Percentiles rank a stretch among this genome's conserved stretches.
Evolutionary conservation across 1,140 invertebrate genomes (phyloP).

Genomic region (Nymphalis io): DNA sequence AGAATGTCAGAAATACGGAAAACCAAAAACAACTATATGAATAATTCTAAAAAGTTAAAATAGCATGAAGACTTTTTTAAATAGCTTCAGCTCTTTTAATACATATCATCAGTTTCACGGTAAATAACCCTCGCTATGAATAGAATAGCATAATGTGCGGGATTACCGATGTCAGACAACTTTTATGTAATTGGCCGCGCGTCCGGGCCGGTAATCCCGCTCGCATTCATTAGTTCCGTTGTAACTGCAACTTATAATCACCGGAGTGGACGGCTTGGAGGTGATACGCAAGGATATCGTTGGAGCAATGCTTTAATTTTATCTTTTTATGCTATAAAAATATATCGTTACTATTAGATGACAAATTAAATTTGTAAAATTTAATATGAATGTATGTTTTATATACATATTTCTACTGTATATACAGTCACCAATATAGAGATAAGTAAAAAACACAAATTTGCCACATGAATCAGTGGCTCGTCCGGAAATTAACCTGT

Average conservation of each 20-base stretch:
- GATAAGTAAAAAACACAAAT: no score
- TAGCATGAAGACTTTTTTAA: no score
- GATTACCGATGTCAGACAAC: slow-evolving; percentile 63
- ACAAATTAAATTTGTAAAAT: no score
- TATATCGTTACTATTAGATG: no score
- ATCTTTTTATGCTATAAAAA: not conserved
- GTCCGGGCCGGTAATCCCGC: slow-evolving; percentile 56
- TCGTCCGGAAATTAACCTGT: no score
- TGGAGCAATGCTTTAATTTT: not conserved
- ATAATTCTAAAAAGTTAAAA: not conserved
- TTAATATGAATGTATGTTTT: no score
- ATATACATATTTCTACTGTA: no score
- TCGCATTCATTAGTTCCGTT: slow-evolving; percentile 61
- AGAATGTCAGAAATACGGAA: not conserved
- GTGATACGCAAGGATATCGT: slow-evolving; percentile 1
- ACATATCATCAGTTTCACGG: slow-evolving; percentile 7
- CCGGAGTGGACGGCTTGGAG: slow-evolving; percentile 37
- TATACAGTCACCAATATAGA: no score
- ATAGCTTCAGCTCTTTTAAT: no score
- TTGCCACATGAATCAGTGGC: no score
- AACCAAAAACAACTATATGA: not conserved
- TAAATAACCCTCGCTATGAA: slow-evolving; percentile 10
- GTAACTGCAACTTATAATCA: slow-evolving; percentile 69
- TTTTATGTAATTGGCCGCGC: slow-evolving; percentile 64
- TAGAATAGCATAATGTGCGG: slow-evolving; percentile 55